Conservation (phyloP, 1,140 invertebrate species). For the Olivierus martensii region DNA sequence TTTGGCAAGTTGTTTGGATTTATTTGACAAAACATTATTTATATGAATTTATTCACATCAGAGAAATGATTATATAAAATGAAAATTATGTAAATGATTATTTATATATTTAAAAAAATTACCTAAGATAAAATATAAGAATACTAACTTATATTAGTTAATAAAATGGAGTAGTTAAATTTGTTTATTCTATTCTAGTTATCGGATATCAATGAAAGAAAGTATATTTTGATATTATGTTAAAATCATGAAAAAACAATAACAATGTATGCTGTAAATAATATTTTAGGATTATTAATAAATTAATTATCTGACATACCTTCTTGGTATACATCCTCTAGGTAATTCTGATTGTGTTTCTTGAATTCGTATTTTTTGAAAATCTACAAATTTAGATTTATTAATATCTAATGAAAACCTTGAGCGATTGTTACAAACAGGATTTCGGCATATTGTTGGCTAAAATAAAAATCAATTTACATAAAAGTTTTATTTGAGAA, state of each 20-base stretch:
- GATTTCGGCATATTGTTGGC: slow-evolving; percentile 90
- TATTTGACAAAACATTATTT: no score
- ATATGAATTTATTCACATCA: no score
- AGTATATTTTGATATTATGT: background rate
- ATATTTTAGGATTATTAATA: slow-evolving; percentile 1
- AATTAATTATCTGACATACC: slow-evolving; percentile 28
- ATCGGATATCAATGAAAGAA: no score
- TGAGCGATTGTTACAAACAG: slow-evolving; percentile 80
- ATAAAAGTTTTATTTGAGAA: no score
- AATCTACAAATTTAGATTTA: slow-evolving; percentile 93
- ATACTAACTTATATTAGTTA: no score
- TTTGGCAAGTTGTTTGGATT: no score
- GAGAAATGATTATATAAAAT: no score
- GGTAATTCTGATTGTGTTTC: slow-evolving; percentile 97
- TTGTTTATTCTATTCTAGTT: no score
- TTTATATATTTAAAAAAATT: no score
- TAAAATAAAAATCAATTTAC: slow-evolving; percentile 35
- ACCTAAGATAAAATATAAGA: no score
- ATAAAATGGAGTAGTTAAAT: no score
- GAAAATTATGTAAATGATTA: no score
- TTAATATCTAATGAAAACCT: slow-evolving; percentile 84
- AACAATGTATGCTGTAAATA: background rate
- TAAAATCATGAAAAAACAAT: slow-evolving; percentile 1
- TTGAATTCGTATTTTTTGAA: slow-evolving; percentile 97
- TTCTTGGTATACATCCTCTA: slow-evolving; percentile 86